phyloP scores from a whole-genome alignment of 1,140 invertebrate species.

The Rhagoletis zephyria region DNA sequence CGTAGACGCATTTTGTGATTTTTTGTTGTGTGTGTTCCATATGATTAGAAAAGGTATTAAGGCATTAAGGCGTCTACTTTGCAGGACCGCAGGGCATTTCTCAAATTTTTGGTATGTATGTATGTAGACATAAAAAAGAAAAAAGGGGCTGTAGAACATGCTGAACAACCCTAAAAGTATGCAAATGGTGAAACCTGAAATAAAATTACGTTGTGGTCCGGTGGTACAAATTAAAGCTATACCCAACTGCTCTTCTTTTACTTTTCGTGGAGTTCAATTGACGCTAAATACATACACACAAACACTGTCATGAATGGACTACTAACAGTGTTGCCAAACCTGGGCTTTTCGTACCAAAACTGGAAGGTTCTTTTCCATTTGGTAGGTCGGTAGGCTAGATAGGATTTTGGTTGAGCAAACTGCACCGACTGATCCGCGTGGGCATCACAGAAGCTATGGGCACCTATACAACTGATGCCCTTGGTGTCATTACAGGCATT shows the following conservation, averaged over 20 bases:
- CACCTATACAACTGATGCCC: too few relatives aligned
- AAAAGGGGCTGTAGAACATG: background rate
- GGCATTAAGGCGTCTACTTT: background rate
- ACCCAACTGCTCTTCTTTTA: background rate
- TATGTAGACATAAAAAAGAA: background rate
- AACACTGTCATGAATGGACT: background rate
- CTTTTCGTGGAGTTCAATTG: constrained; percentile 13
- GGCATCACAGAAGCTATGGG: too few relatives aligned
- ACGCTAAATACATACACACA: background rate
- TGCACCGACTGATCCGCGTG: too few relatives aligned
- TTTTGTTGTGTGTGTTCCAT: background rate
- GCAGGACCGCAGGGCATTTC: background rate
- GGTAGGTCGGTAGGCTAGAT: too few relatives aligned
- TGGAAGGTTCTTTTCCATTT: too few relatives aligned
- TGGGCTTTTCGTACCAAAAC: too few relatives aligned
- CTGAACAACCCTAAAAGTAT: constrained; percentile 24
- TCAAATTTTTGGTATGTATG: too few relatives aligned
- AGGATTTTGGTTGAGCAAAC: too few relatives aligned
- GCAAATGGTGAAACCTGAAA: background rate
- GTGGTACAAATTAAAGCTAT: background rate
- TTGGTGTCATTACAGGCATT: too few relatives aligned
- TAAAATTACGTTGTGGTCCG: background rate
- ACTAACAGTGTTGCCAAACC: too few relatives aligned
- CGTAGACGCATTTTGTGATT: background rate
- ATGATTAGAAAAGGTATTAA: background rate